These are phyloP conservation scores for Heliconius aoede DNA, from an alignment of 2,888 invertebrate species.

Conservation along the genomic window DNA sequence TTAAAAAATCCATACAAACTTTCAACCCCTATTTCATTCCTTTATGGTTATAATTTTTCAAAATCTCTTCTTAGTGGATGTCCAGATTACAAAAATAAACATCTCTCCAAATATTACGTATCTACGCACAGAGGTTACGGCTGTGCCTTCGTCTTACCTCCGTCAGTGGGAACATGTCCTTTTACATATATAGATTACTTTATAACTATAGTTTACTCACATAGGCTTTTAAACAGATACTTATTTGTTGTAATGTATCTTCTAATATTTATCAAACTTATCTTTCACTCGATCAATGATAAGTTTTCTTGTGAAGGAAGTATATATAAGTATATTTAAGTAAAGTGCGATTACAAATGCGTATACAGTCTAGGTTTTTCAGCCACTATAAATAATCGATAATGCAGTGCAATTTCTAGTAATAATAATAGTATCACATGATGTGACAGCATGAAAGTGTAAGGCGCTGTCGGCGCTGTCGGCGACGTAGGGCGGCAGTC, in stretches of 20 bases:
- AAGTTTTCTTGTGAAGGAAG: background rate
- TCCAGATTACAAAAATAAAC: no score
- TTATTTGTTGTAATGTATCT: background rate
- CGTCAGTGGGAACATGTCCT: no score
- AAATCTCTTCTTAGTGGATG: no score
- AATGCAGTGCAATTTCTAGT: slow-evolving; percentile 11
- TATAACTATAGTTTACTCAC: background rate
- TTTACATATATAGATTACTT: no score
- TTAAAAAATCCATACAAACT: no score
- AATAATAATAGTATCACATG: slow-evolving; percentile 43
- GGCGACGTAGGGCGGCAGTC: slow-evolving; percentile 68
- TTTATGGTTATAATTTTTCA: no score
- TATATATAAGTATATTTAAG: background rate
- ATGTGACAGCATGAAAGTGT: slow-evolving; percentile 53
- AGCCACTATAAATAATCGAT: background rate
- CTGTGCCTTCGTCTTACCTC: no score
- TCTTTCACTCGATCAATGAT: background rate
- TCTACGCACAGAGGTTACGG: no score
- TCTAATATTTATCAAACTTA: background rate
- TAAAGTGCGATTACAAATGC: background rate
- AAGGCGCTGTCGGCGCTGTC: slow-evolving; percentile 52
- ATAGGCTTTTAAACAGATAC: background rate
- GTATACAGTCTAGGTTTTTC: slow-evolving; percentile 13
- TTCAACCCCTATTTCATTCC: no score
- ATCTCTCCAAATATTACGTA: no score